Percentiles rank a stretch among this genome's conserved stretches.
Evolutionary conservation across 1,140 invertebrate species (phyloP).

Genomic region (Drosophila nigrodunni): DNA sequence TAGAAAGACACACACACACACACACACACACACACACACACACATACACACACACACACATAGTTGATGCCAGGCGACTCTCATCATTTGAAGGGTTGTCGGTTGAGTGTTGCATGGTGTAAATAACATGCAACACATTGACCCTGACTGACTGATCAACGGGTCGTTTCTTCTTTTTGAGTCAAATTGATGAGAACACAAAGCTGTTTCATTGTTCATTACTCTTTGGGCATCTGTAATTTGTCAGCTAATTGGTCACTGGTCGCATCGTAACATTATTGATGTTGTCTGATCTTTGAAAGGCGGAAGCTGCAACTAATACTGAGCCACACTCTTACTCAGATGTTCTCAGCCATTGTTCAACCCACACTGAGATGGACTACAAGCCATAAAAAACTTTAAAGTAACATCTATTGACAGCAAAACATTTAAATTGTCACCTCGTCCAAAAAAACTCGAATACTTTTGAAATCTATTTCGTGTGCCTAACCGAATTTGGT

Average conservation of each 20-base stretch:
- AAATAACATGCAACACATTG: constrained; percentile 70
- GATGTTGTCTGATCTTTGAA: constrained; percentile 42
- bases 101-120: constrained; percentile 43
- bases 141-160: constrained; percentile 54
- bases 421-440: constrained; percentile 68
- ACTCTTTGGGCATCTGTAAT: constrained; percentile 51
- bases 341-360: background rate
- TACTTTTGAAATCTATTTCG: constrained; percentile 63
- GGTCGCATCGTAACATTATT: constrained; percentile 31
- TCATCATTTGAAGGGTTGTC: constrained; percentile 33
- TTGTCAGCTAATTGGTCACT: constrained; percentile 49
- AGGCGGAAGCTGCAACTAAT: constrained; percentile 56
- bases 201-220: constrained; percentile 60
- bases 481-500: constrained; percentile 52
- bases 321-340: constrained; percentile 16
- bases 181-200: constrained; percentile 37
- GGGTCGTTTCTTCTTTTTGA: constrained; percentile 8
- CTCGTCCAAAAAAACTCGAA: constrained; percentile 58
- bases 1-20: constrained; percentile 6
- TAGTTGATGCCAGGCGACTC: constrained; percentile 30
- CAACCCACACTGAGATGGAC: constrained; percentile 17
- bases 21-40: background rate
- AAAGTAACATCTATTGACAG: constrained; percentile 68
- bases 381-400: constrained; percentile 24
- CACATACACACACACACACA: background rate